Evolutionary conservation across 2,113 vertebrate species (phyloP).

Genomic region (Anhinga rufa): DNA sequence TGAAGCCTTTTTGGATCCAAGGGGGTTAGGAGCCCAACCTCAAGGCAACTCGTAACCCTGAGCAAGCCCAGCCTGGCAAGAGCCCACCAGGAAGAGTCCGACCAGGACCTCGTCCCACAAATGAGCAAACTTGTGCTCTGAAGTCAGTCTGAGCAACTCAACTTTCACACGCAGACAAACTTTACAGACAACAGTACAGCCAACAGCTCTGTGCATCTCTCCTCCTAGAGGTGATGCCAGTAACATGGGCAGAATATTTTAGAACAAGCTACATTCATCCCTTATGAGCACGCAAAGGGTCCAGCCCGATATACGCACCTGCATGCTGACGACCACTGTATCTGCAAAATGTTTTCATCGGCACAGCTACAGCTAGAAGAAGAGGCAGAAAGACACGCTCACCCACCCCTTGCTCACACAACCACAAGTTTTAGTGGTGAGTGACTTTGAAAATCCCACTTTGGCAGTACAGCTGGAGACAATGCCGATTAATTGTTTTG

Average conservation of each 20-base stretch:
- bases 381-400: background rate
- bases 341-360: background rate
- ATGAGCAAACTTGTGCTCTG: background rate
- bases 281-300: fast-evolving
- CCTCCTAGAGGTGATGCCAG: background rate
- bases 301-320: background rate
- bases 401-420: background rate
- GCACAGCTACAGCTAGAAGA: background rate
- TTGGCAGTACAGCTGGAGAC: background rate
- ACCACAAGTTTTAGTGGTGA: background rate
- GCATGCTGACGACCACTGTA: background rate
- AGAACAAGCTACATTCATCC: background rate
- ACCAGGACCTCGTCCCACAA: background rate
- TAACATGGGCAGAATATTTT: background rate
- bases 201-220: background rate
- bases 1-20: background rate
- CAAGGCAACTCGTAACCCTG: background rate
- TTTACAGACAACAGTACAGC: background rate
- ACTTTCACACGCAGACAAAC: background rate
- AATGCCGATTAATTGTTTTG: background rate
- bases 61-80: background rate
- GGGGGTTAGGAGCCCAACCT: background rate
- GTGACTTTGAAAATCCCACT: background rate
- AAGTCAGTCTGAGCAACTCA: background rate
- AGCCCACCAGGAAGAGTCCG: background rate